Evolutionary conservation across 2,797 vertebrate species (phyloP).

Genomic region (Hydrophis major): DNA sequence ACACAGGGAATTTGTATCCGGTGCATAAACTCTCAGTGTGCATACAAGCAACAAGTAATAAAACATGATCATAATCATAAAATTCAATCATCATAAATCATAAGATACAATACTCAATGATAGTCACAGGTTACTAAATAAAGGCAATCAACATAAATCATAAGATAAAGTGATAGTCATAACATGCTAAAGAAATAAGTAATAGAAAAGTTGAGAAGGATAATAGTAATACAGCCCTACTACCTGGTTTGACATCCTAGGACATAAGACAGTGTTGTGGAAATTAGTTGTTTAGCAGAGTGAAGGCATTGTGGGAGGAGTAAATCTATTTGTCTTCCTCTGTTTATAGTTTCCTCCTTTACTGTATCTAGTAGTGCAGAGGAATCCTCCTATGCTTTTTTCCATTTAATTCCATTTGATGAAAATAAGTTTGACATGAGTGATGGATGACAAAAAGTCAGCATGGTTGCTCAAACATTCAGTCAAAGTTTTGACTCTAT

Average conservation of each 20-base stretch:
- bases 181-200: not conserved
- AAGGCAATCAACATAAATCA: not conserved
- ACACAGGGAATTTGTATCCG: not conserved
- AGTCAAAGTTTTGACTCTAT: not conserved
- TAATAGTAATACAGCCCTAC: not conserved
- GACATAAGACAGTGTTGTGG: not conserved
- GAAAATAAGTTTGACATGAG: not conserved
- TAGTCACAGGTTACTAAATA: too few relatives aligned
- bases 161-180: not conserved
- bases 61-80: not conserved
- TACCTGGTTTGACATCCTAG: not conserved
- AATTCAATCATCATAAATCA: not conserved
- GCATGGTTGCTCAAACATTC: not conserved
- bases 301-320: not conserved
- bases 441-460: not conserved
- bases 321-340: not conserved
- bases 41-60: not conserved
- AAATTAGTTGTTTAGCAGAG: not conserved
- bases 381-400: not conserved
- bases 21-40: not conserved
- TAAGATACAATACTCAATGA: not conserved
- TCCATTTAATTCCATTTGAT: not conserved
- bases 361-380: not conserved
- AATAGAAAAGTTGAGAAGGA: not conserved
- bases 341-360: not conserved